Evolutionary conservation across 2,113 vertebrate genomes (phyloP).

Genomic region (Crotalus helleri): DNA sequence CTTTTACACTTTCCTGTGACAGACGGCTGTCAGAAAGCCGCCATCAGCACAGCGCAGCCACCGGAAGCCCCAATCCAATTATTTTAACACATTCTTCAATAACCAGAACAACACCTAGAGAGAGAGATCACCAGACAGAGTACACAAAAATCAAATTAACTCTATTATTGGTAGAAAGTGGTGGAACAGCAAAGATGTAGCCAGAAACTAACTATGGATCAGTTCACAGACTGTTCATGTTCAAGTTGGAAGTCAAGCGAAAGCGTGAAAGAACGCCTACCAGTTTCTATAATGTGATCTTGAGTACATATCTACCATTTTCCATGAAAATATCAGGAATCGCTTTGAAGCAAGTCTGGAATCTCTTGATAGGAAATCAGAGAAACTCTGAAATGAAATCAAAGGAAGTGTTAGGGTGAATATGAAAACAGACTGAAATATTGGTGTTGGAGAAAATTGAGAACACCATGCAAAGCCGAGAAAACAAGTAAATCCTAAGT

Average conservation of each 20-base stretch:
- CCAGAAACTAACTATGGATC: not conserved
- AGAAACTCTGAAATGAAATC: not conserved
- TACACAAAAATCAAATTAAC: too few species aligned
- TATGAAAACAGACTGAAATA: not conserved
- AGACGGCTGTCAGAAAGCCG: too few species aligned
- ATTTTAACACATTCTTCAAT: too few species aligned
- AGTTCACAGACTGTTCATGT: not conserved
- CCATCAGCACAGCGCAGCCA: too few species aligned
- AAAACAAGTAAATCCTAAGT: not conserved
- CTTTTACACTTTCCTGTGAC: too few species aligned
- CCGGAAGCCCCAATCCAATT: too few species aligned
- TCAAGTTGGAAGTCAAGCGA: not conserved
- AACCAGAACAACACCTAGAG: too few species aligned
- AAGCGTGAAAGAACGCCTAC: not conserved
- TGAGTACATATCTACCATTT: not conserved
- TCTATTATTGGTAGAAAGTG: too few species aligned
- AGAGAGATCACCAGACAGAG: too few species aligned
- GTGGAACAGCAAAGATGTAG: not conserved
- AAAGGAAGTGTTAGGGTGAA: not conserved
- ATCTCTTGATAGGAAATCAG: not conserved
- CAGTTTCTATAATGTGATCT: not conserved
- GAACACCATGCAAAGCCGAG: not conserved
- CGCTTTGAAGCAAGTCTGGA: not conserved
- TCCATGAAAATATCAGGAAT: not conserved
- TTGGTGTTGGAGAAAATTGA: not conserved